Conservation (phyloP, 2,888 invertebrate genomes). For the Yponomeuta cagnagella region DNA sequence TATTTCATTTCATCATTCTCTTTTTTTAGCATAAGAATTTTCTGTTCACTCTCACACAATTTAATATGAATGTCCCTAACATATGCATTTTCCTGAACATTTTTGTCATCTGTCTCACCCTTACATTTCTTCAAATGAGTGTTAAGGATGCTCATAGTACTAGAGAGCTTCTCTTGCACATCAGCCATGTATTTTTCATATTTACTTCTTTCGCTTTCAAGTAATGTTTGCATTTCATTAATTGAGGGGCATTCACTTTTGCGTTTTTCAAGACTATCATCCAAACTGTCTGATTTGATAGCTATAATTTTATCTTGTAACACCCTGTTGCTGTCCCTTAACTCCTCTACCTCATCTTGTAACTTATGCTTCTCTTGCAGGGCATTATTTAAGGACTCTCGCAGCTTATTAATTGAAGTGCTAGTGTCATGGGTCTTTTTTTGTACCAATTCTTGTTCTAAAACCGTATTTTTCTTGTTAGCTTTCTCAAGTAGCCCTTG, state of each 20-base stretch:
- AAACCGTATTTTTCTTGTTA: slow-evolving; percentile 56
- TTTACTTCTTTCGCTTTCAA: slow-evolving; percentile 59
- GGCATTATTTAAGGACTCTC: slow-evolving; percentile 40
- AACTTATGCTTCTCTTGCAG: slow-evolving; percentile 60
- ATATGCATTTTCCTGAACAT: slow-evolving; percentile 31
- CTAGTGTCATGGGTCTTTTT: slow-evolving; percentile 24
- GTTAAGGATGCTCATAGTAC: slow-evolving; percentile 54
- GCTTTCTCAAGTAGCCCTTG: slow-evolving; percentile 73
- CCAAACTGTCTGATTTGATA: slow-evolving; percentile 23
- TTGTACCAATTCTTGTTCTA: slow-evolving; percentile 75
- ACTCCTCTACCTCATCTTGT: slow-evolving; percentile 60
- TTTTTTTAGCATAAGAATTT: slow-evolving; percentile 61
- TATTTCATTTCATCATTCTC: slow-evolving; percentile 60
- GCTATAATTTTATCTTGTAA: slow-evolving; percentile 61
- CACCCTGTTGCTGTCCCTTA: slow-evolving; percentile 63
- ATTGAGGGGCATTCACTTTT: slow-evolving; percentile 32
- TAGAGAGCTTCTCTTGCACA: slow-evolving; percentile 54
- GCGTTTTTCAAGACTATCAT: slow-evolving; percentile 16
- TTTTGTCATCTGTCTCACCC: slow-evolving; percentile 24
- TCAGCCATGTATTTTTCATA: slow-evolving; percentile 57
- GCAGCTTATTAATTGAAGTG: slow-evolving; percentile 30
- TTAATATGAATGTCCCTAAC: slow-evolving; percentile 58
- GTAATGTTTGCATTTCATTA: slow-evolving; percentile 50
- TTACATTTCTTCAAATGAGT: slow-evolving; percentile 45
- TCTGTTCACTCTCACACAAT: slow-evolving; percentile 69